A percentile compares a stretch with the other conserved stretches of the same genome.
These are phyloP conservation scores for Cryptus armator DNA, from an alignment of 2,888 invertebrate species.

Conservation along the genomic window DNA sequence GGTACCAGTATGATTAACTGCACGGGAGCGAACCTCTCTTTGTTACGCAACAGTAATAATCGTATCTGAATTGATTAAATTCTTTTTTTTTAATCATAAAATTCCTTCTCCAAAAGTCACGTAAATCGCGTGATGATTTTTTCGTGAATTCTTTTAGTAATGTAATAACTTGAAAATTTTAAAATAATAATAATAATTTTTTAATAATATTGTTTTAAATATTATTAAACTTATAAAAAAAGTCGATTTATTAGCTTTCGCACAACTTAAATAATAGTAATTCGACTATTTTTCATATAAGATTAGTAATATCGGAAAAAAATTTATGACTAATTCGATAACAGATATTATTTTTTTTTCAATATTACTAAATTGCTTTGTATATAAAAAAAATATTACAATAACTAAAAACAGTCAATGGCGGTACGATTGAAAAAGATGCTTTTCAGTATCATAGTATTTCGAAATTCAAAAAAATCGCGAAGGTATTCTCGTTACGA, in stretches of 20 bases:
- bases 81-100: background rate
- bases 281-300: too few species aligned
- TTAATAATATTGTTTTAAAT: too few species aligned
- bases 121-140: background rate
- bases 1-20: conserved; percentile 15
- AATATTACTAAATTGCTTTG: background rate
- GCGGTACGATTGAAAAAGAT: too few species aligned
- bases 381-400: background rate
- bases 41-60: background rate
- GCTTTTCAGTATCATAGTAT: too few species aligned
- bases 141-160: background rate
- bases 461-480: background rate
- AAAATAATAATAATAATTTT: too few species aligned
- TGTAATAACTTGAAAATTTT: too few species aligned
- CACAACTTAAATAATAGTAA: too few species aligned
- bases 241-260: too few species aligned
- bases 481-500: background rate
- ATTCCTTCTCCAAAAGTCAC: background rate
- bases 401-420: too few species aligned
- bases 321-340: too few species aligned
- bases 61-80: background rate
- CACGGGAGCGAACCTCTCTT: background rate
- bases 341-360: background rate
- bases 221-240: too few species aligned
- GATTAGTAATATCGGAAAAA: too few species aligned